These are phyloP conservation scores for Borostomias antarcticus DNA, from an alignment of 2,797 vertebrate genomes.

Conservation along the genomic window DNA sequence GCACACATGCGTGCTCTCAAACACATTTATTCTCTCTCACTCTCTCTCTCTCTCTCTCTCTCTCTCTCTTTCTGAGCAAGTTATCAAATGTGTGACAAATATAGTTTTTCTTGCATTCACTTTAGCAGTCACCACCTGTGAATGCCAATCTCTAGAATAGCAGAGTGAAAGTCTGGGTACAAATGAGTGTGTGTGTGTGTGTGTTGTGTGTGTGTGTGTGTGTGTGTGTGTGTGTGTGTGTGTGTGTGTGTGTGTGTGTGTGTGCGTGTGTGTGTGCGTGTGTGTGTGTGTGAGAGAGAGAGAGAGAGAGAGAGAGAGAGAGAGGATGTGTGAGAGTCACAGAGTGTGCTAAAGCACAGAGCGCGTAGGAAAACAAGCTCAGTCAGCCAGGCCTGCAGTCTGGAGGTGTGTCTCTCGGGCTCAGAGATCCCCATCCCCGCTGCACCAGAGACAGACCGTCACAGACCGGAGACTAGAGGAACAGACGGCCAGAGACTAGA, in stretches of 20 bases:
- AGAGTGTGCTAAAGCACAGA: constrained; percentile 31
- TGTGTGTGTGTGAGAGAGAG: background rate
- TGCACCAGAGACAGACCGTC: constrained; percentile 48
- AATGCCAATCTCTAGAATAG: too few relatives aligned
- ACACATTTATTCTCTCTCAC: background rate
- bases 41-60: background rate
- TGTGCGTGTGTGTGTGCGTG: too few relatives aligned
- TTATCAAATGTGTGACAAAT: background rate
- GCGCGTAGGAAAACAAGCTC: too few relatives aligned
- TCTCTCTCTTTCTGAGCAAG: background rate
- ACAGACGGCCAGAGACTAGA: too few relatives aligned
- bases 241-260: too few relatives aligned
- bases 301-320: background rate
- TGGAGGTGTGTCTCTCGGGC: too few relatives aligned
- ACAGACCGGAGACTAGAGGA: too few relatives aligned
- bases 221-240: too few relatives aligned
- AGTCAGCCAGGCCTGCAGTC: too few relatives aligned
- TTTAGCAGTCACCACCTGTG: background rate
- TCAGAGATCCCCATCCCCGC: constrained; percentile 52
- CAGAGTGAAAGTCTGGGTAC: too few relatives aligned
- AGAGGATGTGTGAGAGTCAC: constrained; percentile 45
- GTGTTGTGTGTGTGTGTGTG: too few relatives aligned
- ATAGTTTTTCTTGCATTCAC: background rate
- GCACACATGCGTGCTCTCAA: background rate
- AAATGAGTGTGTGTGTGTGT: too few relatives aligned